A percentile compares a stretch with the other conserved stretches of the same genome.
Evolutionary conservation across 2,113 vertebrate species (phyloP).

Genomic region (Osmerus eperlanus): DNA sequence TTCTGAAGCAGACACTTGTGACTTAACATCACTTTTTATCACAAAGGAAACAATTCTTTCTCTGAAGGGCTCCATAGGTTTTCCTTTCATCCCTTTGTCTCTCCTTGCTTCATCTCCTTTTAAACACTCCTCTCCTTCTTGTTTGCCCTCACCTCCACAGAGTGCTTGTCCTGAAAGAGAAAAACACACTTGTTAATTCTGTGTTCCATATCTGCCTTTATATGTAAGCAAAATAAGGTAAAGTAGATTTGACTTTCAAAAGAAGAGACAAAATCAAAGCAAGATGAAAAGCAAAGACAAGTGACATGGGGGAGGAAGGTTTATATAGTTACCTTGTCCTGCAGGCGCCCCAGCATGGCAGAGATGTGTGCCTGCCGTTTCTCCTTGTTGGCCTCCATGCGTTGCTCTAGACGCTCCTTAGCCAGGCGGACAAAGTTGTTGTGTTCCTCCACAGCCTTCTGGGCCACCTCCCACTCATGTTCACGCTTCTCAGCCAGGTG

Average conservation of each 20-base stretch:
- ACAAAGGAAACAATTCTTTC: too few relatives aligned
- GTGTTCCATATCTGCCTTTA: neutral
- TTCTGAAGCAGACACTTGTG: too few relatives aligned
- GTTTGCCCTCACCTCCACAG: slow-evolving; percentile 89
- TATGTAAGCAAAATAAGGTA: neutral
- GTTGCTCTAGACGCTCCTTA: slow-evolving; percentile 85
- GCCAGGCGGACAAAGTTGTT: slow-evolving; percentile 86
- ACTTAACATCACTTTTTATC: too few relatives aligned
- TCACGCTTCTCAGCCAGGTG: slow-evolving; percentile 88
- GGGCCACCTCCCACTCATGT: slow-evolving; percentile 87
- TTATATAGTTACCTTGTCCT: slow-evolving; percentile 81
- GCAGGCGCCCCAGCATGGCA: slow-evolving; percentile 81
- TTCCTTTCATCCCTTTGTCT: too few relatives aligned
- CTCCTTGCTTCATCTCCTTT: too few relatives aligned
- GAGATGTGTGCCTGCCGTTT: slow-evolving; percentile 84
- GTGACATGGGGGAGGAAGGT: too few relatives aligned
- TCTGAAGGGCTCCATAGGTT: too few relatives aligned
- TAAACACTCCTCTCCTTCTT: slow-evolving; percentile 75
- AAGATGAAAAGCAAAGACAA: too few relatives aligned
- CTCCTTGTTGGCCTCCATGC: slow-evolving; percentile 86
- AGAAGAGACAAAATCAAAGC: too few relatives aligned
- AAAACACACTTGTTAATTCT: slow-evolving; percentile 26
- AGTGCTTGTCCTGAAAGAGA: slow-evolving; percentile 85
- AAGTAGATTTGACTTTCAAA: too few relatives aligned
- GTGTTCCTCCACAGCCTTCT: slow-evolving; percentile 87